A percentile compares a stretch with the other conserved stretches of the same genome.
These are phyloP conservation scores for Oxyura jamaicensis DNA, from an alignment of 2,113 vertebrate genomes.

Conservation along the genomic window DNA sequence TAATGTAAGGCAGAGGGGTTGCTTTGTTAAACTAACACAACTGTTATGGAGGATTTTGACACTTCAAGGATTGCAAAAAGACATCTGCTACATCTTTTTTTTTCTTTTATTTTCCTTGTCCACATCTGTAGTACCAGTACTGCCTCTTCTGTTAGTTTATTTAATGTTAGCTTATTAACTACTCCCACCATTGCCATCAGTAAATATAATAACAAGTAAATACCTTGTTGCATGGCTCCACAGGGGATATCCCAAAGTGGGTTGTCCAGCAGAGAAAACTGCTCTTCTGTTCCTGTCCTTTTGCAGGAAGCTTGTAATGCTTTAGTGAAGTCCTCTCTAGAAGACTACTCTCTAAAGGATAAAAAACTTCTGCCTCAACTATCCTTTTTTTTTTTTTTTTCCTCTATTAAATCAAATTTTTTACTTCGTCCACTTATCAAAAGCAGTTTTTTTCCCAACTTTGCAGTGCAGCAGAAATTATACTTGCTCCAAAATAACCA, in stretches of 20 bases:
- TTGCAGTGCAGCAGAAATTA: neutral
- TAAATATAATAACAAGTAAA: rapidly evolving
- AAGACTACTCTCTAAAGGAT: no score
- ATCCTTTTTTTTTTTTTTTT: no score
- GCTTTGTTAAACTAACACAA: neutral
- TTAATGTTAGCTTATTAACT: neutral
- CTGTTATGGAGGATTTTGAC: neutral
- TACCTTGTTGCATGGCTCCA: neutral
- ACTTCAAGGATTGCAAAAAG: neutral
- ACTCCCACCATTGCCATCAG: neutral
- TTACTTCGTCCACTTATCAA: neutral
- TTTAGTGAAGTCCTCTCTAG: neutral
- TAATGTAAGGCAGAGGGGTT: neutral
- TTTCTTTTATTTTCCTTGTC: neutral
- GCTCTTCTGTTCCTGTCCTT: neutral
- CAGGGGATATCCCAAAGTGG: neutral
- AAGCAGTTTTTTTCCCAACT: neutral
- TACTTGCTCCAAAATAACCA: neutral
- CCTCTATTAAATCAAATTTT: neutral
- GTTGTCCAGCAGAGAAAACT: neutral
- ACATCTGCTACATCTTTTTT: neutral
- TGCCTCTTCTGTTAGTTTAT: neutral
- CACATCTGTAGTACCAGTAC: neutral
- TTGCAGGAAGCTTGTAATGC: neutral
- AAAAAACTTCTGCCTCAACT: neutral